A percentile compares a stretch with the other conserved stretches of the same genome.
These are phyloP conservation scores for Acronicta psi DNA, from an alignment of 2,888 invertebrate species.

Conservation along the genomic window DNA sequence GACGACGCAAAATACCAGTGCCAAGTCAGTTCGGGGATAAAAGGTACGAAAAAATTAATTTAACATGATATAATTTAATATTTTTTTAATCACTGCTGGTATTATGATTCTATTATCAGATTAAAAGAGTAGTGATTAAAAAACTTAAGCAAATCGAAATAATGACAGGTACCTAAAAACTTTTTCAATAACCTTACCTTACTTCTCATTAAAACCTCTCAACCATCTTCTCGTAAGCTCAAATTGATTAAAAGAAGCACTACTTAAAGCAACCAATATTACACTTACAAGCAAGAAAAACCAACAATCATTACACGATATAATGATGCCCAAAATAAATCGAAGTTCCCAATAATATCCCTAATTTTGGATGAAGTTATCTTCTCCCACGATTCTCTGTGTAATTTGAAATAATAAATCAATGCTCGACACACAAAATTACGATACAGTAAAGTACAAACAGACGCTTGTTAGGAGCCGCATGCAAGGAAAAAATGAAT, in stretches of 20 bases:
- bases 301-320: conserved; percentile 30
- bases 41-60: conserved; percentile 73
- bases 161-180: too few species aligned
- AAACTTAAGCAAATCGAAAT: too few species aligned
- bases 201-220: neutral
- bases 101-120: too few species aligned
- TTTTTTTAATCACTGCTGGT: neutral
- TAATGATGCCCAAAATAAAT: conserved; percentile 50
- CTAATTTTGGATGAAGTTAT: conserved; percentile 55
- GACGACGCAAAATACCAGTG: conserved; percentile 98
- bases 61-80: too few species aligned
- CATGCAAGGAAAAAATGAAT: conserved; percentile 45
- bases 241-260: conserved; percentile 32
- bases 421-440: conserved; percentile 63
- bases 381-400: conserved; percentile 50
- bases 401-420: conserved; percentile 71
- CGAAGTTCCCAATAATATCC: conserved; percentile 47
- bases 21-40: conserved; percentile 95
- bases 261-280: conserved; percentile 18
- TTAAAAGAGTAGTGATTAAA: too few species aligned
- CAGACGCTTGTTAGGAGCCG: conserved; percentile 60
- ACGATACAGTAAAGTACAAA: conserved; percentile 62
- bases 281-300: conserved; percentile 28
- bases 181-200: neutral
- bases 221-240: neutral